Base-by-base conservation (phyloP, 2,888 invertebrate species). In the Parascotia fuliginaria region DNA sequence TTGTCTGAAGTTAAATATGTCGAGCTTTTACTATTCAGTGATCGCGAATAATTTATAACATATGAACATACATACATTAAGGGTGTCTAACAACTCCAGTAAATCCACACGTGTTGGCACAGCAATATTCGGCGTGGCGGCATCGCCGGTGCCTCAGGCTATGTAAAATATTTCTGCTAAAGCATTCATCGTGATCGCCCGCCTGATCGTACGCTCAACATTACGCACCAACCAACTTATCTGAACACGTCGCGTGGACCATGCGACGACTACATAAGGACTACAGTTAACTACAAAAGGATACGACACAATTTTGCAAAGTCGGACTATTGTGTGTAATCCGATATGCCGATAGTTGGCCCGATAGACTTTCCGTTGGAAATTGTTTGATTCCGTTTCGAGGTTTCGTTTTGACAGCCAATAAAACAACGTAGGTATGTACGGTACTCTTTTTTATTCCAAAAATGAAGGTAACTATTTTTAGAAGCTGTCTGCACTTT, bases 141-240 rank as follows among this genome's bases (percentile, higher is more conserved):
- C 83, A 80, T 77, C 79, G 81, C 76, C 79, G 79, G 47, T 75
- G 89, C 91, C 87, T 77, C 81, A 66, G 88, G 92, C 89, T 70
- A 87, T 90, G 91, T 90, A 90, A 91, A 92, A 92, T 92, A 92
- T 92, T 92, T 91, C 92, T 89, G 86, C 86, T 86, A 87, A 87
- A 89, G 89, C 92, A 89, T 91, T 90, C 92, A 89, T 89, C 88
- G 89, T 88, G 90, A 90, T 90, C 89, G 89, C 77, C 70, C 65
- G 85, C 81, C 85, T 81, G 87, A 89, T 49, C 87, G 84, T 77
- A 77, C 79, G 77, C 78, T 75, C 80, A 73, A 79, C 77, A 81
- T 76, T 81, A 85, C 84, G 78, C 85, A 81, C 69, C 65, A 63
- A 57, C 81, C 73, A 80, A 75, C 74, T 76, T 76, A 73, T 51